Evolutionary conservation across 1,140 invertebrate genomes (phyloP).

Genomic region (Euura lappo): DNA sequence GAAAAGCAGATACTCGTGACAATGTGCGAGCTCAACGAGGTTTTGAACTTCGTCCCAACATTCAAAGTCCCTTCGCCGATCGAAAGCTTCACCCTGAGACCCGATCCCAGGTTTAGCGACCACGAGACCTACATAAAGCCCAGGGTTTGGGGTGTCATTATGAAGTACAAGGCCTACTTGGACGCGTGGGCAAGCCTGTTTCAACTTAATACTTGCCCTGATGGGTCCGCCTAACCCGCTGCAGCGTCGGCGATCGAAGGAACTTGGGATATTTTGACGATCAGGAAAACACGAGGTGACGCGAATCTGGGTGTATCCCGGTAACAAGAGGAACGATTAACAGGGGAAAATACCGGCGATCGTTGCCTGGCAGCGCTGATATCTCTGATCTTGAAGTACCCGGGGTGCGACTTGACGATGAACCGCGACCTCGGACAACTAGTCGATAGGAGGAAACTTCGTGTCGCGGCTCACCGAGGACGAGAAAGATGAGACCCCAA

Average conservation of each 20-base stretch:
- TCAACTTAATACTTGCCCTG: not conserved
- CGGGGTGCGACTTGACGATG: not conserved
- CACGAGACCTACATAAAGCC: slow-evolving; percentile 53
- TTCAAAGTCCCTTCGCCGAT: slow-evolving; percentile 44
- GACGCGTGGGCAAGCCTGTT: slow-evolving; percentile 55
- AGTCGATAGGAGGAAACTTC: too few species aligned
- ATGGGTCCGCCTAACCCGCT: not conserved
- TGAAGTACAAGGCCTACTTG: slow-evolving; percentile 58
- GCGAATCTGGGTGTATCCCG: too few species aligned
- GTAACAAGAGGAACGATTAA: too few species aligned
- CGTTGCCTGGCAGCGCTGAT: not conserved
- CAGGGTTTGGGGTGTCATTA: slow-evolving; percentile 57
- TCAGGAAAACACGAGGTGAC: not conserved
- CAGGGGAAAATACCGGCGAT: not conserved
- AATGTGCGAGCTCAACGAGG: slow-evolving; percentile 57
- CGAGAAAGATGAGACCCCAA: too few species aligned
- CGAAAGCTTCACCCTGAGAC: slow-evolving; percentile 51
- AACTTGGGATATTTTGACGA: not conserved
- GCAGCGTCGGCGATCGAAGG: not conserved
- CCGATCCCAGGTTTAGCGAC: slow-evolving; percentile 44
- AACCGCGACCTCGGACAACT: too few species aligned
- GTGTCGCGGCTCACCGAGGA: too few species aligned
- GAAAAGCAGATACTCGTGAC: slow-evolving; percentile 46
- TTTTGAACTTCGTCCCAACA: slow-evolving; percentile 39
- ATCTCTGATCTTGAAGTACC: not conserved